Base-by-base conservation (phyloP, 2,797 vertebrate genomes). In the Taenioides sp. region DNA sequence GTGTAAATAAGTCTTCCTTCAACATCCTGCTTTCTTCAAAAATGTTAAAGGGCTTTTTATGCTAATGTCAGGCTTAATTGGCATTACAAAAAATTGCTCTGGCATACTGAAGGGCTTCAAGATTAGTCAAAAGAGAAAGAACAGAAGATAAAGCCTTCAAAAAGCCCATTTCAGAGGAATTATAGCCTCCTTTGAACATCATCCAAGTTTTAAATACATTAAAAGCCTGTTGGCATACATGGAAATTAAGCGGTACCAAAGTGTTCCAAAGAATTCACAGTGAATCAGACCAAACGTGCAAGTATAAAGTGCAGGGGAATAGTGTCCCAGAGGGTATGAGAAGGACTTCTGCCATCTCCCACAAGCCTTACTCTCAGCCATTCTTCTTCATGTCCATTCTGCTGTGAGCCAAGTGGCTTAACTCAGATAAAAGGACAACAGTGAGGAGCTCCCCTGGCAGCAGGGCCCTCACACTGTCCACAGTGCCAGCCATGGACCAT, bases 91-190 rank as follows among this genome's bases (percentile, higher is more conserved):
- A 97, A 98, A 97, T 96, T 96, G 94, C 95, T 96, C 95, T 97
- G 96, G 97, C 97, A 95, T 96, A 95, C 94, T 95, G 95, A 96
- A 95, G 95, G 95, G 92, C 94, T 96, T 92, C 93, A 93, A 97
- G 96, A 97, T 97, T 96, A 97, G 95, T 95, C 93, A 93, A 95
- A 96, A 97, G 93, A 96, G 94, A 96, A 96, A 95, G 96, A 96
- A 95, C 94, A 95, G 25, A 59, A 95, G 95, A 98, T 98, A 99
- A 97, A 96, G 95, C 95, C 94, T 96, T 97, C 91, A 95, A 96
- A 97, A 97, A 96, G 94, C 95, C 95, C 94, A 96, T 97, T 98
- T 97, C 96, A 96, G 96, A 98, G 95, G 95, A 97, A 97, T 97
- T 96, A 96, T 94, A 94, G 93, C 92, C 79, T 95, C 96, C 96